Conservation (phyloP, 2,888 invertebrate genomes). For the Fragum fragum region DNA sequence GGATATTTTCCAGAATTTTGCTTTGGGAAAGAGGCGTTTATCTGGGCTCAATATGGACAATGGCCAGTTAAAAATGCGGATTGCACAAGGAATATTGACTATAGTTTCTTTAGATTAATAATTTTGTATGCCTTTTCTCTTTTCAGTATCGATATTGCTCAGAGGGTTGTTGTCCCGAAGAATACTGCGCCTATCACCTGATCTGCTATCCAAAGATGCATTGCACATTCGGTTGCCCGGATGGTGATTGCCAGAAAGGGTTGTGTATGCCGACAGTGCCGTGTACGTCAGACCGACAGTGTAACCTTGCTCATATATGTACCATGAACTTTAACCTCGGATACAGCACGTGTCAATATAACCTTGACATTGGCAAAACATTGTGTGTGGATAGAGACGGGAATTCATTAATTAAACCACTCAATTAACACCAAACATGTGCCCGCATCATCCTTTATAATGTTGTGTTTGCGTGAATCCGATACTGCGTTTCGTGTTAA, state of each 20-base stretch:
- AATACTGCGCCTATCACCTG: conserved; percentile 81
- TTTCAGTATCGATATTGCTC: conserved; percentile 82
- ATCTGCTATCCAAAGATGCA: conserved; percentile 81
- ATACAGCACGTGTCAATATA: conserved; percentile 82
- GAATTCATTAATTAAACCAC: conserved; percentile 58
- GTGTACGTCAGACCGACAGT: conserved; percentile 71
- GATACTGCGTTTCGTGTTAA: no score
- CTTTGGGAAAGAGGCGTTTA: no score
- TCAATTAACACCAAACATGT: conserved; percentile 10
- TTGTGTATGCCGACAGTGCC: conserved; percentile 80
- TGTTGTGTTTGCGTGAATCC: no score
- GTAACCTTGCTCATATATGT: conserved; percentile 76
- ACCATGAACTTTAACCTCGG: conserved; percentile 82
- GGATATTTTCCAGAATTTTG: no score
- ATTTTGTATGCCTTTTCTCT: conserved; percentile 22
- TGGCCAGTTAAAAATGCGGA: no score
- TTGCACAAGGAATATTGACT: no score
- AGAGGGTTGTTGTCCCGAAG: conserved; percentile 83
- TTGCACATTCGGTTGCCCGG: conserved; percentile 81
- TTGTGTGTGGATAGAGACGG: conserved; percentile 79
- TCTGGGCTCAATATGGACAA: no score
- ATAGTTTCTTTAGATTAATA: no score
- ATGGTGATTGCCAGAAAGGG: conserved; percentile 79
- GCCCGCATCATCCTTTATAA: no score
- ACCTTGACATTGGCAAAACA: conserved; percentile 81